Percentiles rank a stretch among this genome's conserved stretches.
These are phyloP conservation scores for Parapristionchus giblindavisi DNA, from an alignment of 2,888 invertebrate genomes.

Conservation along the genomic window DNA sequence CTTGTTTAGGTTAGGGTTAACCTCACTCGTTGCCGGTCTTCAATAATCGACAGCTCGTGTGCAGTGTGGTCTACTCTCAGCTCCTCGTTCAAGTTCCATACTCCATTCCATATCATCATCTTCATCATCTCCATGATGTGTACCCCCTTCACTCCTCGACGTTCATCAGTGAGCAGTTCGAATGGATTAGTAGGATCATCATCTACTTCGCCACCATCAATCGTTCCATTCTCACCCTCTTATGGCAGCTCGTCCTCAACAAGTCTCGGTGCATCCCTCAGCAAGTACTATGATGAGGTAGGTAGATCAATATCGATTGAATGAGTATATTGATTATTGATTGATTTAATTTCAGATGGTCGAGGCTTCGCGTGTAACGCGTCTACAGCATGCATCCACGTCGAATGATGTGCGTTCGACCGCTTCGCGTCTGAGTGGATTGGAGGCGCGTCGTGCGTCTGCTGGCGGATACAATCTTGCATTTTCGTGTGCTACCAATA, in stretches of 20 bases:
- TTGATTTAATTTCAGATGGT: background rate
- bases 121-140: too few species aligned
- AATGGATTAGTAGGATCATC: too few species aligned
- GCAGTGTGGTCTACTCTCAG: too few species aligned
- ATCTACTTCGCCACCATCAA: too few species aligned
- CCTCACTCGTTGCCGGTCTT: too few species aligned
- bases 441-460: background rate
- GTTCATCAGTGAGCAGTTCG: too few species aligned
- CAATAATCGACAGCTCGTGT: too few species aligned
- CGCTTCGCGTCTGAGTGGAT: background rate
- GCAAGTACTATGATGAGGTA: conserved; percentile 37
- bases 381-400: conserved; percentile 29
- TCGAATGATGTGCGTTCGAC: background rate
- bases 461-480: background rate
- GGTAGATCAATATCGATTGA: background rate
- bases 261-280: conserved; percentile 12
- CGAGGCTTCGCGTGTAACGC: background rate
- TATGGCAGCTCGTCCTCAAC: background rate
- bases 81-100: too few species aligned
- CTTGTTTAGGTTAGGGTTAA: too few species aligned
- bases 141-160: too few species aligned
- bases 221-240: background rate
- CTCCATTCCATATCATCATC: too few species aligned
- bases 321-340: too few species aligned
- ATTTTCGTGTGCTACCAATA: background rate